A percentile compares a stretch with the other conserved stretches of the same genome.
These are phyloP conservation scores for Heterodera filipjevi DNA, from an alignment of 2,888 invertebrate species.

Conservation along the genomic window DNA sequence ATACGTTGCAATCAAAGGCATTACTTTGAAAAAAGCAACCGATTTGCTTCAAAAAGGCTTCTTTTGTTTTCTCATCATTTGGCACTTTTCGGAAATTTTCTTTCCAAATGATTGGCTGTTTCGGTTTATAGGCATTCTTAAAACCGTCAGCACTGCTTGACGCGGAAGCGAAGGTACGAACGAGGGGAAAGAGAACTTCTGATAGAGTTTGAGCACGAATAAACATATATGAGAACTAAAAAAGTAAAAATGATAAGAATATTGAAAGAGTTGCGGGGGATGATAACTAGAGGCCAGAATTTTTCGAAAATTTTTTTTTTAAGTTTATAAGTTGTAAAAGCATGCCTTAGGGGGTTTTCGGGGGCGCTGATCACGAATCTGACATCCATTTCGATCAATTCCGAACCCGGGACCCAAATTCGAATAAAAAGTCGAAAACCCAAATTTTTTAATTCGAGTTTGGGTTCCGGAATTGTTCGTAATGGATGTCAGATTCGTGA, in stretches of 20 bases:
- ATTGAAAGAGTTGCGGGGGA: too few relatives aligned
- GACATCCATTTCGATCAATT: too few relatives aligned
- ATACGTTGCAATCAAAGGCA: not conserved
- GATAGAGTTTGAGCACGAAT: not conserved
- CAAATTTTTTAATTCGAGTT: not conserved
- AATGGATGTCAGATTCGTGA: too few relatives aligned
- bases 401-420: too few relatives aligned
- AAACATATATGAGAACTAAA: not conserved
- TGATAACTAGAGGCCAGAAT: too few relatives aligned
- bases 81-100: slow-evolving; percentile 55
- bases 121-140: not conserved
- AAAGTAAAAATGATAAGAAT: too few relatives aligned
- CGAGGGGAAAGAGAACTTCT: not conserved
- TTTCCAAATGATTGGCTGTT: slow-evolving; percentile 39
- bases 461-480: too few relatives aligned
- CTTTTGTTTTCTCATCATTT: slow-evolving; percentile 51
- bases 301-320: too few relatives aligned
- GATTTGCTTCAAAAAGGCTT: slow-evolving; percentile 57
- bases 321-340: too few relatives aligned
- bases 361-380: too few relatives aligned
- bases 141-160: not conserved
- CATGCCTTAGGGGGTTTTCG: too few relatives aligned
- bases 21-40: slow-evolving; percentile 42
- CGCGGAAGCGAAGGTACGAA: not conserved
- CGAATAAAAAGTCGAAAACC: too few relatives aligned